These are phyloP conservation scores for Eutrigla gurnardus DNA, from an alignment of 2,797 vertebrate species.

Conservation along the genomic window DNA sequence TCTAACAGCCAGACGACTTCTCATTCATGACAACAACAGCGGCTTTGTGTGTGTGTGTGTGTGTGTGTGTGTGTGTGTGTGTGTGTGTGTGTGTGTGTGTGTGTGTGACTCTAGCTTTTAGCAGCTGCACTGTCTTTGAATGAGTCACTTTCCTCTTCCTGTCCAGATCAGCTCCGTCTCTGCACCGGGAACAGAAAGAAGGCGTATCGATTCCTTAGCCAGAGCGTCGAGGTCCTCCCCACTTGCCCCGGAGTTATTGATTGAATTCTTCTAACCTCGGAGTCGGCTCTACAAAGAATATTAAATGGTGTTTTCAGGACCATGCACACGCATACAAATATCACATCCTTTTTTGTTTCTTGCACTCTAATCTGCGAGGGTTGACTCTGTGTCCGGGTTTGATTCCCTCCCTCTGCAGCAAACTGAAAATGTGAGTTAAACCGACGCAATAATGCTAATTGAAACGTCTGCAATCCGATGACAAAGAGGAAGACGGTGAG, in stretches of 20 bases:
- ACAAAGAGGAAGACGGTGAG: background rate
- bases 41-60: slow-evolving; percentile 33
- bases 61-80: background rate
- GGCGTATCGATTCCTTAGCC: slow-evolving; percentile 57
- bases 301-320: slow-evolving; percentile 1
- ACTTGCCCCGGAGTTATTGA: slow-evolving; percentile 27
- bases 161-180: slow-evolving; percentile 32
- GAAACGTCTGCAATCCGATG: too few relatives aligned
- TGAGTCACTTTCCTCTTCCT: slow-evolving; percentile 49
- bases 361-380: background rate
- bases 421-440: background rate
- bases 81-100: slow-evolving; percentile 26
- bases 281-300: slow-evolving; percentile 15
- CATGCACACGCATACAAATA: background rate
- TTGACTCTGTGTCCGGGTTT: background rate
- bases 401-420: background rate
- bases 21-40: slow-evolving; percentile 56
- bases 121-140: slow-evolving; percentile 63
- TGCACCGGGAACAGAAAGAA: slow-evolving; percentile 9
- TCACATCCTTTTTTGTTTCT: background rate
- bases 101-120: slow-evolving; percentile 34
- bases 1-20: slow-evolving; percentile 24
- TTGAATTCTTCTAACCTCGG: slow-evolving; percentile 32
- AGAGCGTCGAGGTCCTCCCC: slow-evolving; percentile 20
- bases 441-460: background rate